Percentiles rank a stretch among this genome's conserved stretches.
Evolutionary conservation across 92 coral and sea anemone species (phyloP).

Genomic region (Porites divaricata): DNA sequence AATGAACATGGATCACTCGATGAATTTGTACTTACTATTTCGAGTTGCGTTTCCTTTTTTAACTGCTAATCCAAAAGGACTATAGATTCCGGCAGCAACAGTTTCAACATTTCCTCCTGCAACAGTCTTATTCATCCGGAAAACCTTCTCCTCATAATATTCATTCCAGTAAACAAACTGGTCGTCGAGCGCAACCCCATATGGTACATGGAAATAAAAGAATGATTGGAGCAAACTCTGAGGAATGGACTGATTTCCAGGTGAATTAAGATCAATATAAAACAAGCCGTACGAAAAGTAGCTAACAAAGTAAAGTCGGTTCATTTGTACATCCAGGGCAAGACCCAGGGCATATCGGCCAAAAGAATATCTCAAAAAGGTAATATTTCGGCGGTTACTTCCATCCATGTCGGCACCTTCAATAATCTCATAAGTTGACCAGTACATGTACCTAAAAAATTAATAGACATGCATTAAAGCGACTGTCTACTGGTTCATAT

Average conservation of each 20-base stretch:
- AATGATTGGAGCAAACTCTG: neutral
- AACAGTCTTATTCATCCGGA: constrained; percentile 10
- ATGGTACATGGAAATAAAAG: neutral
- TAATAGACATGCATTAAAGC: too few species aligned
- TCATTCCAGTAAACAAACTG: constrained; percentile 36
- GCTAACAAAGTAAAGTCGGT: constrained; percentile 38
- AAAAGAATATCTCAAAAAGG: neutral
- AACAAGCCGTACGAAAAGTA: neutral
- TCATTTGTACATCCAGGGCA: constrained; percentile 4
- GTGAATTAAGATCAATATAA: constrained; percentile 17
- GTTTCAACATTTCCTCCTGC: neutral
- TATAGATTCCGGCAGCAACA: neutral
- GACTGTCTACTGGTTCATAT: too few species aligned
- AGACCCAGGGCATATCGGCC: neutral
- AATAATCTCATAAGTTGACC: constrained; percentile 21
- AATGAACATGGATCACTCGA: too few species aligned
- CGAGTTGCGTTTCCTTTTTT: constrained; percentile 6
- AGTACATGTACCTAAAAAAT: constrained; percentile 24
- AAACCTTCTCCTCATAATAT: neutral
- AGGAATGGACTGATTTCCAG: neutral
- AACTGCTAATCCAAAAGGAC: constrained; percentile 12
- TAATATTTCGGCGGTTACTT: constrained; percentile 6
- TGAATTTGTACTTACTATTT: constrained; percentile 14
- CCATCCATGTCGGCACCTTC: constrained; percentile 47
- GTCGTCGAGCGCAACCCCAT: constrained; percentile 34